Conservation (phyloP, 2,113 vertebrate species). For the Bombycilla garrulus region DNA sequence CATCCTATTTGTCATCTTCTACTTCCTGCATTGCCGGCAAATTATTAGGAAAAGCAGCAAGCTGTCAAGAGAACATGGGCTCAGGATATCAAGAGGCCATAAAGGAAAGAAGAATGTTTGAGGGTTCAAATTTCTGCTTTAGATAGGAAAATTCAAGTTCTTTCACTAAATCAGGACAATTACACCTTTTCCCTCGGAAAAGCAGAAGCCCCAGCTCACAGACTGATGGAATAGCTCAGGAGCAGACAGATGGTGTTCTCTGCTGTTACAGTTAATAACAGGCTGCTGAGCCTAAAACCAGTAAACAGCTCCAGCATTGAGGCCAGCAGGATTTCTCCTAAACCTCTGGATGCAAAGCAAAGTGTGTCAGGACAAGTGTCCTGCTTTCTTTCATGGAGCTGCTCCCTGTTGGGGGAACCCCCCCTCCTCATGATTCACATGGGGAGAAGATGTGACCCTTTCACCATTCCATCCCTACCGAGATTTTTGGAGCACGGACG, state of each 20-base stretch:
- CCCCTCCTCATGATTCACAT: not conserved
- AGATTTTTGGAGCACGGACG: not conserved
- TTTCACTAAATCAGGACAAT: not conserved
- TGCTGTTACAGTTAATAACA: not conserved
- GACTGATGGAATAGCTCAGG: not conserved
- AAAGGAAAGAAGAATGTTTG: not conserved
- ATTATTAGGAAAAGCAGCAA: not conserved
- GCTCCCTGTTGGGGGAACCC: not conserved
- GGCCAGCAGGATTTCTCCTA: not conserved
- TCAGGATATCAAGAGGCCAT: not conserved
- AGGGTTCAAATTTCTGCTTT: not conserved
- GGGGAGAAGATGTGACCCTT: not conserved
- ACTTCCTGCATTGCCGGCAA: not conserved
- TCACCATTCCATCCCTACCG: not conserved
- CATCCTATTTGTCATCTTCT: not conserved
- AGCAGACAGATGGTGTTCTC: conserved; percentile 5
- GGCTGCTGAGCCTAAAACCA: not conserved
- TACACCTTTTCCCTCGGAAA: not conserved
- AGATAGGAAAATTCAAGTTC: not conserved
- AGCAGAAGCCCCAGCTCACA: not conserved
- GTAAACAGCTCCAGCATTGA: not conserved
- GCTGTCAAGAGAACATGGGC: not conserved
- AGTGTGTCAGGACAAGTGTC: not conserved
- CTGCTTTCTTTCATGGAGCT: not conserved
- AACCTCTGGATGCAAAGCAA: not conserved